Base-by-base conservation (phyloP, 2,888 invertebrate genomes). In the Dusona sp. region DNA sequence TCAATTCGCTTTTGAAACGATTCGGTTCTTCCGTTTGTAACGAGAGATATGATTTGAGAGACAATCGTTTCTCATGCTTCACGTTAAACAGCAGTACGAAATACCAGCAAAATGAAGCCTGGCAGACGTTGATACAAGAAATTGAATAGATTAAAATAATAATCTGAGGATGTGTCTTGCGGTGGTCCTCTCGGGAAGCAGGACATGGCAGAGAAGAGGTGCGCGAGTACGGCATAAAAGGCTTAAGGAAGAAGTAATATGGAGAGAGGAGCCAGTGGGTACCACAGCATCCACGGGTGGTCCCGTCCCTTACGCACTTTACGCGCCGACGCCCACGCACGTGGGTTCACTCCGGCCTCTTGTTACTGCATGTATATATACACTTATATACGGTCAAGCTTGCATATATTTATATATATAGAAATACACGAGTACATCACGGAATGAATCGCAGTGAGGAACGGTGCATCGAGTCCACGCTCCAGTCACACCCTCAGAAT, bases 281-380 rank as follows among this genome's bases (percentile, higher is more conserved):
- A 88, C 81, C 87, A 42, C 74, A 68, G 75, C 86, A 85, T 87
- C 85, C 88, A 88, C 89, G 90, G 90, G 90, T 90, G 90, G 90
- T 90, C 90, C 89, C 88, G 90, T 89, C 89, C 85, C 84, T 84
- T 88, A 88, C 89, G 88, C 89, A 88, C 89, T 90, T 90, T 87
- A 87, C 88, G 88, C 88, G 88, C 90, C 90, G 85, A 90, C 90
- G 88, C 90, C 89, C 88, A 89, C 90, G 87, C 89, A 77, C 87
- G 87, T 83, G 64, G 80, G n/a, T 61, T 83, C 79, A 67, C 70
- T 82, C 79, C 79, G 83, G 87, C 72, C 85, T 67, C 79, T 86
- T 79, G 83, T 87, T 79, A 78, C 68, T 42, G 57, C 57, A n/a
- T 48, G 45, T 70, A 33, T 70, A 36, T 65, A 33, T 22, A 51